These are phyloP conservation scores for Trogon surrucura DNA, from an alignment of 2,113 vertebrate species.

Conservation along the genomic window DNA sequence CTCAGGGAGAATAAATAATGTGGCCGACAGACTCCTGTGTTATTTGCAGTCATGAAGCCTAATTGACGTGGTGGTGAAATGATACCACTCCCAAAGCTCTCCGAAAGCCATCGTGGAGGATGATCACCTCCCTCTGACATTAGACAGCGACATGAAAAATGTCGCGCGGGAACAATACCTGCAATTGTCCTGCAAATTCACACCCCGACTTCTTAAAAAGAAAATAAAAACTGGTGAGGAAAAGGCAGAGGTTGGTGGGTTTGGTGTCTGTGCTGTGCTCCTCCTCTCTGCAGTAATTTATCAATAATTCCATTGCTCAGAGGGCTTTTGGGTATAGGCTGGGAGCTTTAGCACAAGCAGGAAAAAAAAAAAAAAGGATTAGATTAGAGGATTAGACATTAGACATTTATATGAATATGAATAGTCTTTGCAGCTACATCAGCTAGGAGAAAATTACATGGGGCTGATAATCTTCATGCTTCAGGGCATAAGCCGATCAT, in stretches of 20 bases:
- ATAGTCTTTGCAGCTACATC: conserved; percentile 60
- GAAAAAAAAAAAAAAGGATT: not conserved
- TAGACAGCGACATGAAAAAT: not conserved
- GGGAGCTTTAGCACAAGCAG: conserved; percentile 10
- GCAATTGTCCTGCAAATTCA: not conserved
- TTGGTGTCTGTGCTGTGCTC: not conserved
- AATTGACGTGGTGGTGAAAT: not conserved
- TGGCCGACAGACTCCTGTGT: not conserved
- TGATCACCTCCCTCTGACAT: not conserved
- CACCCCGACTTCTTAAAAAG: not conserved
- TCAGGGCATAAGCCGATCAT: conserved; percentile 50
- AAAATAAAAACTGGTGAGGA: not conserved
- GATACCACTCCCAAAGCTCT: not conserved
- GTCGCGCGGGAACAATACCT: not conserved
- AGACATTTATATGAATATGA: conserved; percentile 66
- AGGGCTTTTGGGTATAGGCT: not conserved
- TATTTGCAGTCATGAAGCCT: not conserved
- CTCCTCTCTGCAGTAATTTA: conserved; percentile 11
- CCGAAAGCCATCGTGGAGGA: not conserved
- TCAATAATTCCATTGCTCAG: conserved; percentile 40
- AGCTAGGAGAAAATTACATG: conserved; percentile 62
- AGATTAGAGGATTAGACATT: conserved; percentile 54
- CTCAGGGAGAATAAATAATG: not conserved
- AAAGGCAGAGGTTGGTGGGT: not conserved
- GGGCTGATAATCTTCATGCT: conserved; percentile 69